phyloP scores from a whole-genome alignment of 2,888 invertebrate species.

The Scaptomyza caliginosa region DNA sequence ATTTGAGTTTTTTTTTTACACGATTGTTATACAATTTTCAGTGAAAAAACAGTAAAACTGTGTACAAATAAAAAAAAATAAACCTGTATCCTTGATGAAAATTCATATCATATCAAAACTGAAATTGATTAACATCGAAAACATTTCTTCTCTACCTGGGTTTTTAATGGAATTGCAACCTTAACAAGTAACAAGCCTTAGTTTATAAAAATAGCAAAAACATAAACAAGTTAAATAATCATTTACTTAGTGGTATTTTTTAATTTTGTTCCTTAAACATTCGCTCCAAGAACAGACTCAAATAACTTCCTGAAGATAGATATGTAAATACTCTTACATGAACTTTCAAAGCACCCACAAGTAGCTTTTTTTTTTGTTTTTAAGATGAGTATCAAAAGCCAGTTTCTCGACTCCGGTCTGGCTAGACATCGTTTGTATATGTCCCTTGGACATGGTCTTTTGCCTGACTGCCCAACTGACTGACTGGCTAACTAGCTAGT shows the following conservation, averaged over 20 bases:
- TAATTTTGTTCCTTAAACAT: no score
- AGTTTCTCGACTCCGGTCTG: neutral
- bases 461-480: conserved; percentile 2
- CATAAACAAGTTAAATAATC: no score
- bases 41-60: neutral
- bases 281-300: no score
- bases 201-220: no score
- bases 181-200: no score
- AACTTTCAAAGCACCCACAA: neutral
- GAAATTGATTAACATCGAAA: neutral
- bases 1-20: neutral
- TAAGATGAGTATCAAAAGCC: neutral
- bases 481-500: conserved; percentile 7
- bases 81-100: neutral
- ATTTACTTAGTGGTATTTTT: no score
- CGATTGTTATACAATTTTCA: neutral
- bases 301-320: no score
- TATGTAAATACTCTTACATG: no score
- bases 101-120: neutral
- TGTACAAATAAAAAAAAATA: neutral
- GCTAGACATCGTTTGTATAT: neutral
- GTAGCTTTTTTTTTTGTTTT: neutral
- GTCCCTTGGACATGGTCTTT: neutral
- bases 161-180: neutral
- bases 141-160: neutral